These are phyloP conservation scores for Lypha dubia DNA, from an alignment of 2,888 invertebrate species.

Conservation along the genomic window DNA sequence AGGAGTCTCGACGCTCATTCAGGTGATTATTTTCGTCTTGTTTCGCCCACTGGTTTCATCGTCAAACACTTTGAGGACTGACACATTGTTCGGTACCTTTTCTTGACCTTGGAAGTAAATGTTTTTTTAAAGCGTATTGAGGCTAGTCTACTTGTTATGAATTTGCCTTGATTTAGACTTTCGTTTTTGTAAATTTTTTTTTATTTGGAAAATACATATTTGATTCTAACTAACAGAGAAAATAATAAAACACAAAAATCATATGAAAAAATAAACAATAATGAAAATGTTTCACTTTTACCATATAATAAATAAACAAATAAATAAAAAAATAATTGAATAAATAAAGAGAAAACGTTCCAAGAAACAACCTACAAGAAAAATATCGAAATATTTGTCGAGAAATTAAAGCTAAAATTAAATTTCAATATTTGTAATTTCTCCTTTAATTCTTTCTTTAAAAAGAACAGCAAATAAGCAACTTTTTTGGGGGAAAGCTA, in stretches of 20 bases:
- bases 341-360: constrained; percentile 52
- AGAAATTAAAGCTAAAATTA: constrained; percentile 1
- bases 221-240: constrained; percentile 56
- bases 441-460: constrained; percentile 4
- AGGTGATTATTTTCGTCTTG: no score
- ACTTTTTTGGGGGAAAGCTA: neutral
- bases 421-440: constrained; percentile 3
- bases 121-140: no score
- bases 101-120: no score
- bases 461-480: neutral
- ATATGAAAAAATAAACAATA: constrained; percentile 63
- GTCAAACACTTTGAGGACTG: no score
- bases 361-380: constrained; percentile 21
- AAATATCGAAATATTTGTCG: constrained; percentile 51
- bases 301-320: constrained; percentile 66
- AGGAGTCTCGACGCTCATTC: no score
- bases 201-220: constrained; percentile 53
- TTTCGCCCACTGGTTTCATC: no score
- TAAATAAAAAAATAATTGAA: constrained; percentile 29
- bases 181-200: constrained; percentile 62
- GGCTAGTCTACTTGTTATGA: no score
- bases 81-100: no score
- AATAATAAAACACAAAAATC: constrained; percentile 67
- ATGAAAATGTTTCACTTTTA: constrained; percentile 71
- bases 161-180: no score